phyloP scores from a whole-genome alignment of 2,797 vertebrate genomes.

The Rhabdomys pumilio region DNA sequence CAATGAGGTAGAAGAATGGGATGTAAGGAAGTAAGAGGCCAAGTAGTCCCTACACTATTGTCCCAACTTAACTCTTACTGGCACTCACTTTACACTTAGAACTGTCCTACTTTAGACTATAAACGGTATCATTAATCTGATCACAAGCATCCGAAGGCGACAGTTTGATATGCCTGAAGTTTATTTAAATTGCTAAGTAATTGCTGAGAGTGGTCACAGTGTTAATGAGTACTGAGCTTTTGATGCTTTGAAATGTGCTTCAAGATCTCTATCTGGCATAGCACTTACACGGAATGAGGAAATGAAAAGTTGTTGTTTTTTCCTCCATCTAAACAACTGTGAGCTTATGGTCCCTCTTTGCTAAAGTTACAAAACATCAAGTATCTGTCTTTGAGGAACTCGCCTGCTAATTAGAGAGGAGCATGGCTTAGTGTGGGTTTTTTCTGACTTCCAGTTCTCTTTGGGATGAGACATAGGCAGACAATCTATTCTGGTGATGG shows the following conservation, averaged over 20 bases:
- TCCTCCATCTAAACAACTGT: not conserved
- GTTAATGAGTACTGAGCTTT: conserved; percentile 59
- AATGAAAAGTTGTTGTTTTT: not conserved
- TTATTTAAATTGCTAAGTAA: conserved; percentile 62
- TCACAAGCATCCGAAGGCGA: conserved; percentile 27
- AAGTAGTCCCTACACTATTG: not conserved
- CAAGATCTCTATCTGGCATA: not conserved
- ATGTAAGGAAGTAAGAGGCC: not conserved
- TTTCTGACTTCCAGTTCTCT: not conserved
- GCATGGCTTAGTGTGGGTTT: not conserved
- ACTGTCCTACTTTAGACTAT: not conserved
- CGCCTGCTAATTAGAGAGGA: not conserved
- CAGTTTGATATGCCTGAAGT: conserved; percentile 43
- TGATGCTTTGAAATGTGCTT: conserved; percentile 56
- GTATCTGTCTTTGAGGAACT: conserved; percentile 4
- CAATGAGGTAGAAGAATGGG: not conserved
- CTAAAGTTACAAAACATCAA: conserved; percentile 1
- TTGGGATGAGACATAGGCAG: not conserved
- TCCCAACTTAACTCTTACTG: not conserved
- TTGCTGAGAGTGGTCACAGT: not conserved
- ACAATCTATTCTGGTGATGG: not conserved
- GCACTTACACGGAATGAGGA: not conserved
- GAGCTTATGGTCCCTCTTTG: not conserved
- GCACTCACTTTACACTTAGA: not conserved
- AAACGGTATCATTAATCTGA: conserved; percentile 12